These are phyloP conservation scores for Amitus sp. DNA, from an alignment of 2,888 invertebrate species.

Conservation along the genomic window DNA sequence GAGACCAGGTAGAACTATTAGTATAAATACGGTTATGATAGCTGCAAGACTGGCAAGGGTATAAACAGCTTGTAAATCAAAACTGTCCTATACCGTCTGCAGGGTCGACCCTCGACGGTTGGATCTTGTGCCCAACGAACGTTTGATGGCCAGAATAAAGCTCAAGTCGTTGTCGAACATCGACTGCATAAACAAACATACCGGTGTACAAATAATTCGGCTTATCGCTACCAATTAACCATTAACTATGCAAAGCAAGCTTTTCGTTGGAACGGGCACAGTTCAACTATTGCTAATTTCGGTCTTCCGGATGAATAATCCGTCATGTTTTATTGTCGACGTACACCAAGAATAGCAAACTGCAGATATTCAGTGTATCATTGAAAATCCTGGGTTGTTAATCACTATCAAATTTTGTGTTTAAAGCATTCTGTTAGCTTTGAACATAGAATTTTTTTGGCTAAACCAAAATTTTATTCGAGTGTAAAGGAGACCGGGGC, in stretches of 20 bases:
- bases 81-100: conserved; percentile 37
- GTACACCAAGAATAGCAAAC: too few species aligned
- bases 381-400: too few species aligned
- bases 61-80: conserved; percentile 64
- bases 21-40: conserved; percentile 64
- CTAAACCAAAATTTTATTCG: too few species aligned
- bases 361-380: too few species aligned
- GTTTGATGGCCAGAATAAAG: conserved; percentile 25
- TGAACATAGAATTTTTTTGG: too few species aligned
- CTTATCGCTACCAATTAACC: conserved; percentile 14
- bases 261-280: neutral
- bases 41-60: conserved; percentile 54
- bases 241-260: conserved; percentile 3
- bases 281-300: too few species aligned
- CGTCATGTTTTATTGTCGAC: too few species aligned
- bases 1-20: conserved; percentile 53
- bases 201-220: conserved; percentile 19
- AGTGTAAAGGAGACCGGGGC: too few species aligned
- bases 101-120: conserved; percentile 26
- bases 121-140: conserved; percentile 38
- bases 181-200: conserved; percentile 28
- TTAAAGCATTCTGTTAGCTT: too few species aligned
- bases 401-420: too few species aligned
- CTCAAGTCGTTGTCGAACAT: conserved; percentile 30
- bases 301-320: too few species aligned